Evolutionary conservation across 2,797 vertebrate species (phyloP).

Genomic region (Astyanax mexicanus): DNA sequence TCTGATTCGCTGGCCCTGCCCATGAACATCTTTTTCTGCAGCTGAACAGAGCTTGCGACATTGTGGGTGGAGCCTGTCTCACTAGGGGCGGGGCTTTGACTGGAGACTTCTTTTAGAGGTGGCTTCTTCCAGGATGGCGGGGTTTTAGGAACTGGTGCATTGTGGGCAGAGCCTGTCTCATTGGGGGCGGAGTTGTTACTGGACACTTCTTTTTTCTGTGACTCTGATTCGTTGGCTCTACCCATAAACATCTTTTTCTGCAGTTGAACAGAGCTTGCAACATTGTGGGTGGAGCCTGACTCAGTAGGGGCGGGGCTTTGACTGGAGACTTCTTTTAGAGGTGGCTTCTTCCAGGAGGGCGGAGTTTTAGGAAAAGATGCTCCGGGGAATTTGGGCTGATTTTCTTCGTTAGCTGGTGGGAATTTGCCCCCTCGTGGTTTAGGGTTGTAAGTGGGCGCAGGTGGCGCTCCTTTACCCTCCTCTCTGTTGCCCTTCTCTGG

Average conservation of each 20-base stretch:
- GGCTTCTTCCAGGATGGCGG: constrained; percentile 2
- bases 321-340: not conserved
- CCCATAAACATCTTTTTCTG: constrained; percentile 32
- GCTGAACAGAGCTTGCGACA: constrained; percentile 33
- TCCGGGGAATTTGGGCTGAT: not conserved
- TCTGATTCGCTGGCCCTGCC: not conserved
- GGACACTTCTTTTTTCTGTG: not conserved
- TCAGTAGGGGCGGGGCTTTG: not conserved
- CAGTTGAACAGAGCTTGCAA: constrained; percentile 40
- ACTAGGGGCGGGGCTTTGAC: not conserved
- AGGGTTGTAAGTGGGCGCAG: not conserved
- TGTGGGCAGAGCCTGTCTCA: too few species aligned
- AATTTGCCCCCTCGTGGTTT: too few species aligned
- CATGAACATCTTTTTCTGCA: constrained; percentile 45
- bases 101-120: not conserved
- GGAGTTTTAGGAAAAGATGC: not conserved
- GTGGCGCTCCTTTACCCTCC: not conserved
- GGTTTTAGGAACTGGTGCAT: not conserved
- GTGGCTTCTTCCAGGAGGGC: not conserved
- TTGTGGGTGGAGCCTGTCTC: not conserved
- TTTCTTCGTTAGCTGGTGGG: not conserved
- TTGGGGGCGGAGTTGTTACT: not conserved
- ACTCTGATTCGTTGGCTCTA: not conserved
- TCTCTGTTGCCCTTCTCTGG: not conserved
- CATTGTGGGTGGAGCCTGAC: not conserved